Evolutionary conservation across 2,888 invertebrate species (phyloP).

Genomic region (Pollenia griseotomentosa): DNA sequence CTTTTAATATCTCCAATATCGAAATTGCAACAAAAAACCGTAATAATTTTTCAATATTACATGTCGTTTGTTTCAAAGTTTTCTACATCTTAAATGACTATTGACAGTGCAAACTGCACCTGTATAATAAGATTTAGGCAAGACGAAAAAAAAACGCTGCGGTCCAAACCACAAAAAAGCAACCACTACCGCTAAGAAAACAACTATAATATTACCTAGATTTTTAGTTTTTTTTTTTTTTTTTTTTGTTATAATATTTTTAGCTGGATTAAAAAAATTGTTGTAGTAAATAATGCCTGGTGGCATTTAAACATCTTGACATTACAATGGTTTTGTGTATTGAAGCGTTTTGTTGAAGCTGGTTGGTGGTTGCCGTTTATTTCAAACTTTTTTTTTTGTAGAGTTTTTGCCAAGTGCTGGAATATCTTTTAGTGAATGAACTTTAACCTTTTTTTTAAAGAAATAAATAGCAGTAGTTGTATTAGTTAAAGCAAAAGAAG

Average conservation of each 20-base stretch:
- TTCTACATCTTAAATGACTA: conserved; percentile 43
- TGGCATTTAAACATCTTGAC: conserved; percentile 73
- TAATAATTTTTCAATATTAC: conserved; percentile 49
- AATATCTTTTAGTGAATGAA: conserved; percentile 36
- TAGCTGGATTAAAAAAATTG: conserved; percentile 18
- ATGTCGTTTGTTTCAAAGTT: conserved; percentile 1
- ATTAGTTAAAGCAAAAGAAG: not conserved
- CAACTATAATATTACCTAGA: conserved; percentile 37
- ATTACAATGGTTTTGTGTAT: conserved; percentile 68
- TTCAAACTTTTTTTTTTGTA: not conserved
- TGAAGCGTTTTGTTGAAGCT: conserved; percentile 48
- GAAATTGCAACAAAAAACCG: conserved; percentile 31
- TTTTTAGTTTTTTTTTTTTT: conserved; percentile 5
- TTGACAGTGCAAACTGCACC: conserved; percentile 67
- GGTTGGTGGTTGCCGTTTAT: not conserved
- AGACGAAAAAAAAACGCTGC: not conserved
- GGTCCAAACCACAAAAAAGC: not conserved
- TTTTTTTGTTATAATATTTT: conserved; percentile 7
- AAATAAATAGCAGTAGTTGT: conserved; percentile 31
- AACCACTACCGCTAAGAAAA: conserved; percentile 7
- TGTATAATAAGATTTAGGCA: conserved; percentile 50
- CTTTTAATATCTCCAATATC: conserved; percentile 11
- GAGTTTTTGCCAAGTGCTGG: conserved; percentile 38
- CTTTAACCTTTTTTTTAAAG: conserved; percentile 50
- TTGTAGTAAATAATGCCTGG: conserved; percentile 65